Percentiles rank a stretch among this genome's conserved stretches.
Conservation (phyloP, 2,797 vertebrate species). For the Phaenicophaeus curvirostris region DNA sequence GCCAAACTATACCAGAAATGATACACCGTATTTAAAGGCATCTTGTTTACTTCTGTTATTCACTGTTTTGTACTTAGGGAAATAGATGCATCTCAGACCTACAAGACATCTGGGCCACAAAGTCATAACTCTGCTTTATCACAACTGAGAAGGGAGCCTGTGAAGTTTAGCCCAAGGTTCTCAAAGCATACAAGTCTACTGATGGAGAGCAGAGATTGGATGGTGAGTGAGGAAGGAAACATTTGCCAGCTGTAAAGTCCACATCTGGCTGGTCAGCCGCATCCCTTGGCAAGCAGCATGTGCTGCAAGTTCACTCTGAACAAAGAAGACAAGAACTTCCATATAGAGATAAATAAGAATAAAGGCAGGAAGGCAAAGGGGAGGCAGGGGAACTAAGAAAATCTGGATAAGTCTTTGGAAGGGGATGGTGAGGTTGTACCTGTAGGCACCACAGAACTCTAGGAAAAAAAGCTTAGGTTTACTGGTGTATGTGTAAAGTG, state of each 20-base stretch:
- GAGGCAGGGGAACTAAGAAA: neutral
- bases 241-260: neutral
- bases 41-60: neutral
- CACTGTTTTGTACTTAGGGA: neutral
- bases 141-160: neutral
- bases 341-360: neutral
- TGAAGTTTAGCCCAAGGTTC: neutral
- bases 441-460: neutral
- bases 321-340: neutral
- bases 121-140: neutral
- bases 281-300: neutral
- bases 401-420: neutral
- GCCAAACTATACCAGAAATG: neutral
- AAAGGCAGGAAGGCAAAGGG: neutral
- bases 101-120: rapidly evolving
- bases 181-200: neutral
- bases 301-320: neutral
- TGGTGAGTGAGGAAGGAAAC: neutral
- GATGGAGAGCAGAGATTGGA: neutral
- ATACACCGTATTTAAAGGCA: neutral
- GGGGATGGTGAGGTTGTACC: neutral
- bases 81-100: neutral
- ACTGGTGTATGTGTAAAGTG: no score
- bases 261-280: neutral
- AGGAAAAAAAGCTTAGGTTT: neutral